Evolutionary conservation across 2,113 vertebrate species (phyloP).

Genomic region (Atractosteus spatula): DNA sequence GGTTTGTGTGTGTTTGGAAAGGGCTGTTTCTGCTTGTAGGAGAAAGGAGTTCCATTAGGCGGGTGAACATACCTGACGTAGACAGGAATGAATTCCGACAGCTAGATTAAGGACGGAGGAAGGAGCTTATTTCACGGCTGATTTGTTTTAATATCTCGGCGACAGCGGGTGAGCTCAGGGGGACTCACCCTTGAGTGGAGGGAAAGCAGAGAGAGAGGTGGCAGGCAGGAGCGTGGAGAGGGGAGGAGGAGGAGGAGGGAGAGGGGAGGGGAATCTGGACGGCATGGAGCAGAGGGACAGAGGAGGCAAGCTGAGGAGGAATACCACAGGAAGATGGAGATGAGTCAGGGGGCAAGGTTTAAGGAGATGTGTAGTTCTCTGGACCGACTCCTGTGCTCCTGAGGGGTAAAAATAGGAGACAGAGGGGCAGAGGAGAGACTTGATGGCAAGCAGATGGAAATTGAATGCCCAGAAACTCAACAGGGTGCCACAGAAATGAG

Average conservation of each 20-base stretch:
- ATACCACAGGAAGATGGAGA: neutral
- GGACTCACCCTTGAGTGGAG: slow-evolving; percentile 22
- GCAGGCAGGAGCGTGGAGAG: neutral
- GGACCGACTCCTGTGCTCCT: too few relatives aligned
- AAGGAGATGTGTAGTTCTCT: neutral
- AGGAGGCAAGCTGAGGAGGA: slow-evolving; percentile 4
- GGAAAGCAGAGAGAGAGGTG: slow-evolving; percentile 8
- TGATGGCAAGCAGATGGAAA: neutral
- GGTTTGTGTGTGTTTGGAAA: slow-evolving; percentile 5
- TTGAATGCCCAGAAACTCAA: neutral
- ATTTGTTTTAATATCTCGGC: slow-evolving; percentile 67
- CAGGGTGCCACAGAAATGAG: too few relatives aligned
- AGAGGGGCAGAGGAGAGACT: slow-evolving; percentile 17
- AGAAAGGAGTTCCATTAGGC: slow-evolving; percentile 21
- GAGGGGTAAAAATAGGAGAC: neutral
- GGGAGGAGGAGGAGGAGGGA: slow-evolving; percentile 11
- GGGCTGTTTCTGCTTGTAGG: slow-evolving; percentile 12
- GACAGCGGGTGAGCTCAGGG: slow-evolving; percentile 43
- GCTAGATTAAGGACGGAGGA: slow-evolving; percentile 57
- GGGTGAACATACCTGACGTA: slow-evolving; percentile 44
- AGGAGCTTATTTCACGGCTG: slow-evolving; percentile 73
- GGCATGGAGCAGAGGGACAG: slow-evolving; percentile 11
- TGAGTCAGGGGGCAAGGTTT: neutral
- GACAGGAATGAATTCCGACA: slow-evolving; percentile 49
- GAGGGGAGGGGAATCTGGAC: neutral